These are phyloP conservation scores for Macrobrachium nipponense DNA, from an alignment of 1,140 invertebrate genomes.

Conservation along the genomic window DNA sequence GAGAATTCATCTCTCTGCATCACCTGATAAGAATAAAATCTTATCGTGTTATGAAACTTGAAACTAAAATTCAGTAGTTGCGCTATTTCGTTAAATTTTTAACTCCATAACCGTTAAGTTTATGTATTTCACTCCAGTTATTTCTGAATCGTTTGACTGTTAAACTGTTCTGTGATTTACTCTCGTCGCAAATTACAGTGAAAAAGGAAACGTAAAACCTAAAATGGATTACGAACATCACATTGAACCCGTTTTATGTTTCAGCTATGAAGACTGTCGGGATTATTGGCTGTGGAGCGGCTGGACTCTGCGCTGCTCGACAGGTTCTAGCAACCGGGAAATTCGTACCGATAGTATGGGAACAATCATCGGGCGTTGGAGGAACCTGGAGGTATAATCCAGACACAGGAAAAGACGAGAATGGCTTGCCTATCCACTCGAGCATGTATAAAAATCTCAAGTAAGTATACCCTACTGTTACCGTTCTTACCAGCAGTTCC, in stretches of 20 bases:
- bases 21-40: too few relatives aligned
- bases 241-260: neutral
- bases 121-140: too few relatives aligned
- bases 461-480: slow-evolving; percentile 4
- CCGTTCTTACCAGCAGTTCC: too few relatives aligned
- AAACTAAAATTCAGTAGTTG: too few relatives aligned
- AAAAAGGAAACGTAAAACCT: neutral
- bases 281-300: slow-evolving; percentile 63
- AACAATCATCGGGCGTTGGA: slow-evolving; percentile 53
- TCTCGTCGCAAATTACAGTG: too few relatives aligned
- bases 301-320: slow-evolving; percentile 62
- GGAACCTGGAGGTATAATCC: slow-evolving; percentile 64
- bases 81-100: too few relatives aligned
- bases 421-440: slow-evolving; percentile 62
- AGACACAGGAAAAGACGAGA: slow-evolving; percentile 15
- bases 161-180: too few relatives aligned
- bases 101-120: too few relatives aligned
- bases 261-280: slow-evolving; percentile 20
- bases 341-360: slow-evolving; percentile 53
- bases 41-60: too few relatives aligned
- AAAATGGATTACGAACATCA: too few relatives aligned
- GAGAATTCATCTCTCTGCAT: too few relatives aligned
- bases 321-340: slow-evolving; percentile 26
- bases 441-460: slow-evolving; percentile 64
- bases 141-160: too few relatives aligned